Percentiles rank a stretch among this genome's conserved stretches.
Conservation (phyloP, 2,113 vertebrate genomes). For the Hemichromis elongatus region DNA sequence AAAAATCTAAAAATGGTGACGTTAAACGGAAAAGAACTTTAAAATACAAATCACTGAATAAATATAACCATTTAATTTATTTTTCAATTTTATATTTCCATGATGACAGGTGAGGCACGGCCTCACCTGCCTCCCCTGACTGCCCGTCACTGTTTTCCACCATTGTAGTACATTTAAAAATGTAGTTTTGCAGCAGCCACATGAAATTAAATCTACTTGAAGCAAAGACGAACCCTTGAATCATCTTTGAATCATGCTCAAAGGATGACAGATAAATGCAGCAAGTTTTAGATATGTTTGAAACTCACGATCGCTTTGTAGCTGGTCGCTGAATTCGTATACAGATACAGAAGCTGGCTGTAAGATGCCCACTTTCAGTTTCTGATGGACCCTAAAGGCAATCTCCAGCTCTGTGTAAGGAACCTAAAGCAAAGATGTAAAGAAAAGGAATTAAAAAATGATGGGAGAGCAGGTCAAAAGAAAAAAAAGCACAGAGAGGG, state of each 20-base stretch:
- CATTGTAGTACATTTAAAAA: background rate
- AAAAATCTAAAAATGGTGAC: no score
- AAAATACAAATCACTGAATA: no score
- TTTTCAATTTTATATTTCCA: no score
- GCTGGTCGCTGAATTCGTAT: conserved; percentile 76
- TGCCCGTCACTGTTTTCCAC: no score
- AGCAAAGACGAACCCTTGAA: background rate
- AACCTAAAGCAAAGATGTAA: conserved; percentile 43
- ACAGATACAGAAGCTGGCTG: conserved; percentile 79
- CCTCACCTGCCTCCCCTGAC: no score
- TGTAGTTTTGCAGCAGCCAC: background rate
- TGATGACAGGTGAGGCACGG: no score
- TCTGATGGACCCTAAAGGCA: conserved; percentile 73
- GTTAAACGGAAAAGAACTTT: no score
- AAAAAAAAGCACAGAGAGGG: background rate
- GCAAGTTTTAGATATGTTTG: background rate
- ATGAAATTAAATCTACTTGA: background rate
- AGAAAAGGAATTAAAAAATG: background rate
- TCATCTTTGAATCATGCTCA: no score
- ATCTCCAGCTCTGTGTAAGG: conserved; percentile 47
- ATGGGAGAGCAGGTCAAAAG: background rate
- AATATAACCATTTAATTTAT: no score
- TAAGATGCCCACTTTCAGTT: conserved; percentile 68
- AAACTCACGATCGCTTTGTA: conserved; percentile 30
- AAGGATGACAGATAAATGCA: background rate